Base-by-base conservation (phyloP, 2,888 invertebrate genomes). In the Drosophila pseudotakahashii region DNA sequence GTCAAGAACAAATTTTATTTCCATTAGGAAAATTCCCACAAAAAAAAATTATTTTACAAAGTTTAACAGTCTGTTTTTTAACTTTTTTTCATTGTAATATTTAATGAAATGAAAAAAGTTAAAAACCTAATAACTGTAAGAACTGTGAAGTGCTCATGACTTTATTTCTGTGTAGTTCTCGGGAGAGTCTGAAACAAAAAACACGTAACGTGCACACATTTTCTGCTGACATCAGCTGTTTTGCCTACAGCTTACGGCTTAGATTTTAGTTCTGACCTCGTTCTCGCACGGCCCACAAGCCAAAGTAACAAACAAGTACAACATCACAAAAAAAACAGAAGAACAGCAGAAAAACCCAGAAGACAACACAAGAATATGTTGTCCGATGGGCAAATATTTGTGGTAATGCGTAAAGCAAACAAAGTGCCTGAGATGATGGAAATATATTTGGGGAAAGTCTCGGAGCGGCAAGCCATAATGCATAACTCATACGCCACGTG, bases 371-470 rank as follows among this genome's bases (percentile, higher is more conserved):
- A 58, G 70, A 81, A 80, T 81, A 82, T 82, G 80, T 76, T 83
- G 81, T 78, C 83, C 83, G 78, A 80, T 80, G 78, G 73, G 75
- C 83, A 81, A 81, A 81, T 81, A 81, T 81, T 81, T 83, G 81
- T 73, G 73, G 76, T 84, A 78, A 78, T 79, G 76, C 79, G 79
- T 77, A 77, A 62, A 70, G 73, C 77, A 81, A 80, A 83, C 83
- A 81, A 60, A 51, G 69, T 69, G 63, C 69, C 58, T 37, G 36
- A 54, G 58, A 54, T 62, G 54, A 57, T 52, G 50, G 53, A 68
- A 62, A 68, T 66, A 66, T 66, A 66, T 66, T 66, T 66, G 63
- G 63, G 37, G 30, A 69, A 53, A 53, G 64, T 52, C 45, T 45
- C 52, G 52, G 13, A 51, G 39, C 44, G 36, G 41, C 34, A 54